Evolutionary conservation across 2,113 vertebrate genomes (phyloP).

Genomic region (Psammodynastes pulverulentus): DNA sequence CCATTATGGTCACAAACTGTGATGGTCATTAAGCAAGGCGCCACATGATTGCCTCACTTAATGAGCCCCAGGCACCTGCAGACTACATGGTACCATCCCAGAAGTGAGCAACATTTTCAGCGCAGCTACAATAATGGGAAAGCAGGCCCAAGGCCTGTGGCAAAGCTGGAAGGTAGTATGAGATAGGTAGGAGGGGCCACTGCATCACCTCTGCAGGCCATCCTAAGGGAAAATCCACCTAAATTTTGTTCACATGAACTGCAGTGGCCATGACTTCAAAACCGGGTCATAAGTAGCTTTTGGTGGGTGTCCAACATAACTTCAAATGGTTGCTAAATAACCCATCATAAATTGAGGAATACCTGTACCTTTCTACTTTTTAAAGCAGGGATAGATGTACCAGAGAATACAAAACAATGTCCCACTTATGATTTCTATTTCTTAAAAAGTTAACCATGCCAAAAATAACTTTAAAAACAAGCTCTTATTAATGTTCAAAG

Average conservation of each 20-base stretch:
- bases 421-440: neutral
- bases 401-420: neutral
- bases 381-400: neutral
- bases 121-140: no score
- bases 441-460: neutral
- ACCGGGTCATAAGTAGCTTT: neutral
- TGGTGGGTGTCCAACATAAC: neutral
- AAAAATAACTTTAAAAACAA: neutral
- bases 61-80: no score
- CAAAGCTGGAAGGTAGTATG: neutral
- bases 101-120: neutral
- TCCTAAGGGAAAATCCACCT: neutral
- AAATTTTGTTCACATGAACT: neutral
- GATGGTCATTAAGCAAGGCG: no score
- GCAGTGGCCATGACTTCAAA: neutral
- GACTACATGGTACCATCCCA: neutral
- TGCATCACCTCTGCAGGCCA: neutral
- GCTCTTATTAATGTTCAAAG: neutral
- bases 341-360: neutral
- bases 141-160: neutral
- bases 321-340: neutral
- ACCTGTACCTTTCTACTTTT: neutral
- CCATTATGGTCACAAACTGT: no score
- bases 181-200: neutral
- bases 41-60: no score